These are phyloP conservation scores for Fabriciana adippe DNA, from an alignment of 2,888 invertebrate species.

Conservation along the genomic window DNA sequence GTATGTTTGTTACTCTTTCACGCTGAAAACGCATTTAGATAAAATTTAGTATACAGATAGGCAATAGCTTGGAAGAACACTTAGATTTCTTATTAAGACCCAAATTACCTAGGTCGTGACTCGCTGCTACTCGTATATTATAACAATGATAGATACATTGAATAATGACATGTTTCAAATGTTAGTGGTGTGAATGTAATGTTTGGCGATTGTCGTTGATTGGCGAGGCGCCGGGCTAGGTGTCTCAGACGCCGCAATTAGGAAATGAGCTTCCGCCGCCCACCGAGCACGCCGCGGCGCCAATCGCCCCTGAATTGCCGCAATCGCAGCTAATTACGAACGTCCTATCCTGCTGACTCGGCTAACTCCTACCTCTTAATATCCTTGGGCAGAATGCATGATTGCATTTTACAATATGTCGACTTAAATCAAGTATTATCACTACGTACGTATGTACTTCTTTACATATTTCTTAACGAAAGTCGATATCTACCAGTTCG, in stretches of 20 bases:
- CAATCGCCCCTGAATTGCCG: conserved; percentile 75
- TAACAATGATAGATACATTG: too few species aligned
- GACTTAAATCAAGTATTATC: too few species aligned
- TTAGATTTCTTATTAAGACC: too few species aligned
- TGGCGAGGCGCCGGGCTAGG: conserved; percentile 79
- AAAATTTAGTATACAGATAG: too few species aligned
- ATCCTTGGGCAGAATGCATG: conserved; percentile 13
- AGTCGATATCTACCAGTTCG: too few species aligned
- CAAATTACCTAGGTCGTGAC: too few species aligned
- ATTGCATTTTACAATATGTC: neutral
- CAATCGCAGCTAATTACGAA: conserved; percentile 75
- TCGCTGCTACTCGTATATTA: too few species aligned
- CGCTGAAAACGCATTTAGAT: too few species aligned
- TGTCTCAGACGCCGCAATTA: conserved; percentile 77
- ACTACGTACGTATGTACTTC: too few species aligned
- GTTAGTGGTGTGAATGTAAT: conserved; percentile 47
- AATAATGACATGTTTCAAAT: neutral
- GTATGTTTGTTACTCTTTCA: too few species aligned
- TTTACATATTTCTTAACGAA: too few species aligned
- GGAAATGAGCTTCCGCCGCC: conserved; percentile 81
- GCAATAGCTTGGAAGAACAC: too few species aligned
- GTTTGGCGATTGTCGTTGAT: conserved; percentile 71
- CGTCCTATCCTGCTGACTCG: conserved; percentile 43
- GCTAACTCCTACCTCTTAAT: conserved; percentile 34
- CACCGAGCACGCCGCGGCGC: conserved; percentile 65